A percentile compares a stretch with the other conserved stretches of the same genome.
Evolutionary conservation across 1,140 invertebrate genomes (phyloP).

Genomic region (Berghia stephanieae): DNA sequence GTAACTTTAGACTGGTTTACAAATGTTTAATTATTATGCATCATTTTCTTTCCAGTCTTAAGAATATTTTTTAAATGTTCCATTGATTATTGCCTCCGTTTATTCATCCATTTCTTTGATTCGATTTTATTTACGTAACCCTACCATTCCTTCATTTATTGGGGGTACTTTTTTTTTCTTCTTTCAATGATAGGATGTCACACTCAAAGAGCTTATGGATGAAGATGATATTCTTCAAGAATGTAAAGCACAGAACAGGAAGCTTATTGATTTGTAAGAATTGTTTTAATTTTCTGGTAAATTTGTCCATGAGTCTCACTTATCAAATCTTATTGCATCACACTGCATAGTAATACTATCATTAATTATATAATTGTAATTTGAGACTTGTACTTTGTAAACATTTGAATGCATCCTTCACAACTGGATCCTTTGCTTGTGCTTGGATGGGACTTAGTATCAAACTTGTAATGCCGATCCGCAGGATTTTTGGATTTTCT

Average conservation of each 20-base stretch:
- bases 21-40: not conserved
- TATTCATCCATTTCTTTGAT: not conserved
- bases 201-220: conserved; percentile 87
- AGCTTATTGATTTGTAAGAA: conserved; percentile 91
- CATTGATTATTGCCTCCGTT: not conserved
- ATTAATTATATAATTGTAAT: too few species aligned
- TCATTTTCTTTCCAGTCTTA: not conserved
- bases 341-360: too few species aligned
- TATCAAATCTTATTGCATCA: too few species aligned
- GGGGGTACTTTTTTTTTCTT: not conserved
- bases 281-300: too few species aligned
- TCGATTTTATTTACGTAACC: not conserved
- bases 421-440: too few species aligned
- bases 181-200: conserved; percentile 78
- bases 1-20: not conserved
- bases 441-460: too few species aligned
- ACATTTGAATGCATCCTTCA: too few species aligned
- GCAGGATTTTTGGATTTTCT: too few species aligned
- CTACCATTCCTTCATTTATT: not conserved
- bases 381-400: too few species aligned
- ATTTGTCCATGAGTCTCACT: too few species aligned
- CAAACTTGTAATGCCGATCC: too few species aligned
- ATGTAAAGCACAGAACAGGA: conserved; percentile 92
- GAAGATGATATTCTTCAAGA: conserved; percentile 95
- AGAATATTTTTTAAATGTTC: not conserved